phyloP scores from a whole-genome alignment of 2,113 vertebrate species.

The Heterotis niloticus region DNA sequence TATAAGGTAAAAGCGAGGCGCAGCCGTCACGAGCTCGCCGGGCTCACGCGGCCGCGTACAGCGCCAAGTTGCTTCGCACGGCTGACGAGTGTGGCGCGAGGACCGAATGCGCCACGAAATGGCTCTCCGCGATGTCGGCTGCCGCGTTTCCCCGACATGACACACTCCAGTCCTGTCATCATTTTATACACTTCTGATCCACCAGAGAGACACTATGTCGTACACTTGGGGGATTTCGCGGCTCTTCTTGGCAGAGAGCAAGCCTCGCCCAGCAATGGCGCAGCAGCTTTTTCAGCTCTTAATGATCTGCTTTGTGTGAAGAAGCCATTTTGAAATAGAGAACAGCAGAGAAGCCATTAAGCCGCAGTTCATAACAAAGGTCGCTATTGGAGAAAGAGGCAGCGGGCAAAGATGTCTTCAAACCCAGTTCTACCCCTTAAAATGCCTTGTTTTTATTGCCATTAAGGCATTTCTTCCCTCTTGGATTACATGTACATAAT shows the following conservation, averaged over 20 bases:
- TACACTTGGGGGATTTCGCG: conserved; percentile 11
- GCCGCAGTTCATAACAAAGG: conserved; percentile 42
- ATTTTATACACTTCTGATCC: conserved; percentile 27
- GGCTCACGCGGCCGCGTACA: conserved; percentile 43
- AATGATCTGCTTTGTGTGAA: conserved; percentile 59
- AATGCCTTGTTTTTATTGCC: conserved; percentile 29
- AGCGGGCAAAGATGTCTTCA: conserved; percentile 48
- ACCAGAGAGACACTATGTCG: background rate
- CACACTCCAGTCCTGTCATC: conserved; percentile 20
- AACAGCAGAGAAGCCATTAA: conserved; percentile 60
- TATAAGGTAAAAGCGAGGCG: conserved; percentile 58
- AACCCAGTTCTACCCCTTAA: conserved; percentile 47
- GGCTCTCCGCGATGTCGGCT: conserved; percentile 27
- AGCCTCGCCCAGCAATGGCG: conserved; percentile 70
- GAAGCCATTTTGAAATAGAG: conserved; percentile 72
- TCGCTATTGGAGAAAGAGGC: conserved; percentile 49
- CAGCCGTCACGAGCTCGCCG: conserved; percentile 36
- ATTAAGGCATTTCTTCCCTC: conserved; percentile 40
- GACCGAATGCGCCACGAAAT: conserved; percentile 28
- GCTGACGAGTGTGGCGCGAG: conserved; percentile 17
- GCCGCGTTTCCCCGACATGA: conserved; percentile 20
- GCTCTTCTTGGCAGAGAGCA: conserved; percentile 19
- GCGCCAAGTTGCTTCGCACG: conserved; percentile 39
- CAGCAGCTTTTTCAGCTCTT: conserved; percentile 55
- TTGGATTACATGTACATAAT: conserved; percentile 58